phyloP scores from a whole-genome alignment of 2,113 vertebrate species.

The Gymnobelideus leadbeateri region DNA sequence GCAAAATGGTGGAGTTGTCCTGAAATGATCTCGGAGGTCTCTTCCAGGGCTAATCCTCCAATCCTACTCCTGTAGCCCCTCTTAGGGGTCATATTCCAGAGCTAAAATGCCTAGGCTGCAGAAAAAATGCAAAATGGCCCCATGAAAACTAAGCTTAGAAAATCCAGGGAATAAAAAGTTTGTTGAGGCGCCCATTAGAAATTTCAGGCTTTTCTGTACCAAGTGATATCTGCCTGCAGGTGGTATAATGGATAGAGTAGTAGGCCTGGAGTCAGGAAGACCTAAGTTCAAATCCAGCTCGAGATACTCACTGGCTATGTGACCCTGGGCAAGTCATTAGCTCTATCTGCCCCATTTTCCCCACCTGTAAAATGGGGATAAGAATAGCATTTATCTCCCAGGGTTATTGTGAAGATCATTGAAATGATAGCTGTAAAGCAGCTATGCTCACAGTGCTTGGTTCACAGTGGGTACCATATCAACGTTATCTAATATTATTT shows the following conservation, averaged over 20 bases:
- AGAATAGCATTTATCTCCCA: neutral
- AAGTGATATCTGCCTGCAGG: neutral
- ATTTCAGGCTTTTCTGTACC: neutral
- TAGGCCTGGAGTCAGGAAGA: neutral
- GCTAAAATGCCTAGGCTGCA: neutral
- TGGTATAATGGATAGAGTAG: neutral
- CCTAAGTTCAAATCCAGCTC: neutral
- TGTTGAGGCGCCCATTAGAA: neutral
- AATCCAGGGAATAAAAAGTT: neutral
- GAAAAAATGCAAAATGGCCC: neutral
- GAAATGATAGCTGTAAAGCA: neutral
- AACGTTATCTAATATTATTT: neutral
- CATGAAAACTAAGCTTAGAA: neutral
- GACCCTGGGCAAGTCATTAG: neutral
- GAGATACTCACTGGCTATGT: neutral
- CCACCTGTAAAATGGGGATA: neutral
- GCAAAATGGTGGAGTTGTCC: neutral
- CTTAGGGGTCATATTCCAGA: neutral
- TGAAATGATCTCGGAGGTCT: neutral
- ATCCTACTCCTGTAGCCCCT: neutral
- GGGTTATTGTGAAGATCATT: neutral
- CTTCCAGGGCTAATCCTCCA: neutral
- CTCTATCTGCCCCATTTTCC: neutral
- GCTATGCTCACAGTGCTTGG: neutral
- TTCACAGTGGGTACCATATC: neutral